These are phyloP conservation scores for Astropecten irregularis DNA, from an alignment of 53 echinoderm and acorn worm species.

Conservation along the genomic window DNA sequence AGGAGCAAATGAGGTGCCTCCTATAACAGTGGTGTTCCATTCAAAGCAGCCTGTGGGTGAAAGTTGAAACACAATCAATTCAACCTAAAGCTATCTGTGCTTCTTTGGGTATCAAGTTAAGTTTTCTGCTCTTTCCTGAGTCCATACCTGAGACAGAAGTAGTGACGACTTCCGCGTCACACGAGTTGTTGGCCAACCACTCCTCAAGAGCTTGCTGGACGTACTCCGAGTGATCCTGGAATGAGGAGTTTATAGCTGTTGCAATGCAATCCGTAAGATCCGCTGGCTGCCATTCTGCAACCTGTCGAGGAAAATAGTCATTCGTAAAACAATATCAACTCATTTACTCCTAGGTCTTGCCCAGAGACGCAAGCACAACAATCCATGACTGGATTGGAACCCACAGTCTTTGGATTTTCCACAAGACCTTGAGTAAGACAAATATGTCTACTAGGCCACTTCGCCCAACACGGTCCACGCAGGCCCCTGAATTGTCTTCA, in stretches of 20 bases:
- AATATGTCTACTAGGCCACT: no score
- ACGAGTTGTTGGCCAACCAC: constrained; percentile 45
- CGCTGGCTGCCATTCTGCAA: constrained; percentile 16
- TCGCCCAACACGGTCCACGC: no score
- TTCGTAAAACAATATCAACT: no score
- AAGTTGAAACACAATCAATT: no score
- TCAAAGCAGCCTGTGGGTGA: constrained; percentile 12
- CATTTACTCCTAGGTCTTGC: no score
- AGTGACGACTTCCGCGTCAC: constrained; percentile 14
- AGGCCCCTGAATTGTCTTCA: no score
- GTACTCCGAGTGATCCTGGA: neutral
- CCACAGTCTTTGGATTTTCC: no score
- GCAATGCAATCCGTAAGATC: constrained; percentile 25
- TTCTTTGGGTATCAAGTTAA: neutral
- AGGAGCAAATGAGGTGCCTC: neutral
- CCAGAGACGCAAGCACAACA: no score
- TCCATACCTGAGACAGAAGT: constrained; percentile 41
- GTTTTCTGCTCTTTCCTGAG: no score
- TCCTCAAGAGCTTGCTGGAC: neutral
- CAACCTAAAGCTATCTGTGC: neutral
- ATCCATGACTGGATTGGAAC: no score
- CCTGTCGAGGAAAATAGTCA: neutral
- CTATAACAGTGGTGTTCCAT: constrained; percentile 52
- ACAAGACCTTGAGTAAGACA: no score
- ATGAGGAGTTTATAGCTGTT: constrained; percentile 17